Evolutionary conservation across 2,888 invertebrate species (phyloP).

Genomic region (Drosophila conformis): DNA sequence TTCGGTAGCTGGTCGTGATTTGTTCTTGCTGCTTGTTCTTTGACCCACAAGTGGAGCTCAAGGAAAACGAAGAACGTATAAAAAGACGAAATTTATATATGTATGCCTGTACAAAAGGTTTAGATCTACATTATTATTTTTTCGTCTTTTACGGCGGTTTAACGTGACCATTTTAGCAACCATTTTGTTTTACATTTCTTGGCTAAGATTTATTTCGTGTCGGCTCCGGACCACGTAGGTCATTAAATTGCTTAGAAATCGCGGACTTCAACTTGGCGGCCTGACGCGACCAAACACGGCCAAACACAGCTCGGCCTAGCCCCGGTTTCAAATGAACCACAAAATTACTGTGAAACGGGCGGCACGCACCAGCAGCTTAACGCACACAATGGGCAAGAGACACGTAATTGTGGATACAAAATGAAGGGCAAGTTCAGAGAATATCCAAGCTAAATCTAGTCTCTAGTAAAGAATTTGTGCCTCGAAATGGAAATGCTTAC

Average conservation of each 20-base stretch:
- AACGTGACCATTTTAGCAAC: conserved; percentile 75
- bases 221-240: conserved; percentile 76
- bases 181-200: conserved; percentile 67
- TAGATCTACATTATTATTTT: conserved; percentile 11
- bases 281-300: conserved; percentile 13
- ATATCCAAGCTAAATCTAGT: neutral
- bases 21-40: conserved; percentile 52
- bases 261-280: conserved; percentile 62
- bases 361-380: conserved; percentile 55
- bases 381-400: conserved; percentile 40
- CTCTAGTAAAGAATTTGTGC: neutral
- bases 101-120: conserved; percentile 19
- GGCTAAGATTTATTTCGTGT: conserved; percentile 72
- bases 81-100: conserved; percentile 7
- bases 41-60: conserved; percentile 46
- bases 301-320: conserved; percentile 14
- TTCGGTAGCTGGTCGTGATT: conserved; percentile 19
- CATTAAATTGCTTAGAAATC: conserved; percentile 79
- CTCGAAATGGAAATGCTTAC: neutral
- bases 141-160: conserved; percentile 64
- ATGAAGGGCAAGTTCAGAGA: neutral
- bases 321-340: conserved; percentile 71
- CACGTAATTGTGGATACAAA: neutral
- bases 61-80: conserved; percentile 19
- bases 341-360: conserved; percentile 69